Conservation (phyloP, 2,797 vertebrate genomes). For the Sitta carolinensis region DNA sequence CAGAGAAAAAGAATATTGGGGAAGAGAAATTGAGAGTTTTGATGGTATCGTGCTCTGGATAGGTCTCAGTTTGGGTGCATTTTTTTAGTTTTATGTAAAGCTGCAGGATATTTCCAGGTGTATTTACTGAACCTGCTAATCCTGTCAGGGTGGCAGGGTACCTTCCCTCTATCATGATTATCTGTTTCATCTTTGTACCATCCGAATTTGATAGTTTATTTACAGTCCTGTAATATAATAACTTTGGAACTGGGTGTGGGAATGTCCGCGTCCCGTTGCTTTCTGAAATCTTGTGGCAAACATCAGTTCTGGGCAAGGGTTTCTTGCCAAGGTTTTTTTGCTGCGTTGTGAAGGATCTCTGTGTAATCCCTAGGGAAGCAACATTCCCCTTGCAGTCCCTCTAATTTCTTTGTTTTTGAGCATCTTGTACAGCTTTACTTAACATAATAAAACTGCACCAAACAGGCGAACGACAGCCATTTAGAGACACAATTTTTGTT, state of each 20-base stretch:
- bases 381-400: not conserved
- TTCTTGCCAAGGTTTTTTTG: not conserved
- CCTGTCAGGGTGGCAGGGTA: not conserved
- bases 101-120: not conserved
- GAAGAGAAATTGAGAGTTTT: not conserved
- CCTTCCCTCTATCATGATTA: not conserved
- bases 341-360: not conserved
- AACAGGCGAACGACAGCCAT: not conserved
- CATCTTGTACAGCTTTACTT: conserved; percentile 47
- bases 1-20: not conserved
- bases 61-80: not conserved
- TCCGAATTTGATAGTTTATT: not conserved
- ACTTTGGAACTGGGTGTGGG: not conserved
- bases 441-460: conserved; percentile 8
- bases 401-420: conserved; percentile 34
- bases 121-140: not conserved
- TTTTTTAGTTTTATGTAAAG: not conserved
- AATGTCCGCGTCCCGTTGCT: not conserved
- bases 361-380: conserved; percentile 9
- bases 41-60: not conserved
- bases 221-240: not conserved
- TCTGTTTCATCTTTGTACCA: not conserved
- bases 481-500: conserved; percentile 29
- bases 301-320: not conserved
- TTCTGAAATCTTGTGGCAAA: not conserved